Base-by-base conservation (phyloP, 2,888 invertebrate genomes). In the Melolontha melolontha region DNA sequence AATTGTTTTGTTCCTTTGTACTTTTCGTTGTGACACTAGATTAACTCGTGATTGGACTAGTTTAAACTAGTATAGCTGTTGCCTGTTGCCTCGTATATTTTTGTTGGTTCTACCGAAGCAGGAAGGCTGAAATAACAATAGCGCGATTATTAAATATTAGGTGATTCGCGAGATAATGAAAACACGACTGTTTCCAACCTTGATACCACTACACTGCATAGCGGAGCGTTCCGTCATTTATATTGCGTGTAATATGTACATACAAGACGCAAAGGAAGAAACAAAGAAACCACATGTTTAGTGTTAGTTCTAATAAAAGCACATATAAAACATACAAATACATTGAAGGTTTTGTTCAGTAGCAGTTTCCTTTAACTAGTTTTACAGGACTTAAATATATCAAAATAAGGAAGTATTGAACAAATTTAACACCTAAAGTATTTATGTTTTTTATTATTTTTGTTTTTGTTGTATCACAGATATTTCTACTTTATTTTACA, bases 1-100 rank as follows among this genome's bases (percentile, higher is more conserved):
- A 59, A 59, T 59, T 59, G 44, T 59, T 59, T 44, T 47, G 59
- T 47, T 59, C 59, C 44, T 59, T 59, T 59, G 59, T 59, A 29
- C 59, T 44, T 27, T 47, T 14, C 17, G 14, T 44, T 34, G 10
- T 34, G 34, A 44, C 59, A 59, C 16, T 29, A 14, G 16, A 27
- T 8, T 14, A 14, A 27, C 59, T 59, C 59, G 59, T 59, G 59
- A 59, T 59, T 14, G 41, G 14, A 16, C 59, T 47, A 16, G 59
- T 59, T 44, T 17, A 10, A 59, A 59, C 59, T 59, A 29, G 47
- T 59, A 44, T n/a, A n/a, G n/a, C n/a, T n/a, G n/a, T n/a, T n/a
- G n/a, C n/a, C n/a, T n/a, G 12, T 6, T 34, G 10, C 12, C 12
- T 27, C 59, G 27, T 44, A 44, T 44, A 44, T n/a, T 29, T 16